phyloP scores from a whole-genome alignment of 1,140 invertebrate species.

The Drosophila quadrilineata region DNA sequence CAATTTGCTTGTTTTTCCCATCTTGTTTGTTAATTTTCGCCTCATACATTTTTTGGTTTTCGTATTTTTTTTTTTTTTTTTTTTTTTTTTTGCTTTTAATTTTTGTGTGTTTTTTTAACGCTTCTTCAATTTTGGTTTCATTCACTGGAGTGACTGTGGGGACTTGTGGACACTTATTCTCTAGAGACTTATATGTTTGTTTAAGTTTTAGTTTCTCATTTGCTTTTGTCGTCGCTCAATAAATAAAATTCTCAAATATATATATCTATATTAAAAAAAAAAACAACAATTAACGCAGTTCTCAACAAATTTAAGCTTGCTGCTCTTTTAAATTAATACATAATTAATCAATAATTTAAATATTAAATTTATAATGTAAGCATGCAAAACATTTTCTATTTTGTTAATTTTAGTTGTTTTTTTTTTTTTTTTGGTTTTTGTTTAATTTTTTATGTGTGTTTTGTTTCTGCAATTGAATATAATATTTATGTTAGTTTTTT shows the following conservation, averaged over 20 bases:
- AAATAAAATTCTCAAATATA: conserved; percentile 35
- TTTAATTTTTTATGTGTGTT: conserved; percentile 7
- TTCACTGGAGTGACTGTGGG: conserved; percentile 46
- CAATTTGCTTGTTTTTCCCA: conserved; percentile 11
- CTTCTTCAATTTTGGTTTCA: conserved; percentile 39
- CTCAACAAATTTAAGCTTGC: conserved; percentile 16
- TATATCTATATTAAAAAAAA: neutral
- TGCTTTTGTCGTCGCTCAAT: conserved; percentile 46
- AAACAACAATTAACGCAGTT: conserved; percentile 18
- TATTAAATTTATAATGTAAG: conserved; percentile 19
- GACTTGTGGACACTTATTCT: neutral
- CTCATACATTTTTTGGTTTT: conserved; percentile 5
- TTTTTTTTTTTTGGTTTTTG: neutral
- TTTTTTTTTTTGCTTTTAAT: conserved; percentile 15
- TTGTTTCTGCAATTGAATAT: conserved; percentile 14
- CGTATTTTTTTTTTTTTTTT: conserved; percentile 20
- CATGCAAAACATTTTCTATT: conserved; percentile 30
- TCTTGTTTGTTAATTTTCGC: conserved; percentile 18
- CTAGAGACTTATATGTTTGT: conserved; percentile 16
- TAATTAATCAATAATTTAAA: conserved; percentile 19
- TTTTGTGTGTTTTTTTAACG: conserved; percentile 28
- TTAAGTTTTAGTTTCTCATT: conserved; percentile 21
- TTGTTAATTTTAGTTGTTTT: neutral
- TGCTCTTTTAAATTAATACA: conserved; percentile 3
- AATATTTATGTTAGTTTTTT: conserved; percentile 15